Percentiles rank a stretch among this genome's conserved stretches.
phyloP scores from a whole-genome alignment of 2,888 invertebrate genomes.

The Pocota personata region DNA sequence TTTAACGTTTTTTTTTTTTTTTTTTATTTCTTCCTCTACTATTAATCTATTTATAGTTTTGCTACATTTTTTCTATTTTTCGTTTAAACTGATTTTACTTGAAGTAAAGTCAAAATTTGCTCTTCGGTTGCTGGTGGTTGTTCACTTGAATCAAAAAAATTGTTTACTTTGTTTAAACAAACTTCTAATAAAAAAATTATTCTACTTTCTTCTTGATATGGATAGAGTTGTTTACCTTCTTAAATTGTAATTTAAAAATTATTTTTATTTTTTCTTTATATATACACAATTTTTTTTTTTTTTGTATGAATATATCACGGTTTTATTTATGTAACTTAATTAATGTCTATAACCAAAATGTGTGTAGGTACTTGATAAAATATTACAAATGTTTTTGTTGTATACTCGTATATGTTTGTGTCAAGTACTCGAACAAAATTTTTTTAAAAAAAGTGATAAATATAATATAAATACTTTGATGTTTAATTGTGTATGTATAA shows the following conservation, averaged over 20 bases:
- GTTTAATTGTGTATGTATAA: slow-evolving; percentile 26
- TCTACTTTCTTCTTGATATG: slow-evolving; percentile 71
- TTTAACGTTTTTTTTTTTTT: slow-evolving; percentile 2
- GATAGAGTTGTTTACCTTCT: slow-evolving; percentile 66
- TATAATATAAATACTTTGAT: slow-evolving; percentile 31
- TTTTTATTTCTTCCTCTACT: slow-evolving; percentile 31
- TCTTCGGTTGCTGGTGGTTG: slow-evolving; percentile 58
- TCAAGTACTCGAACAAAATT: slow-evolving; percentile 33
- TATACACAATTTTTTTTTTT: slow-evolving; percentile 44
- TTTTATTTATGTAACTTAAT: slow-evolving; percentile 64
- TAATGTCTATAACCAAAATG: slow-evolving; percentile 36
- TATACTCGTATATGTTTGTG: slow-evolving; percentile 20
- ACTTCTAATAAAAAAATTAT: slow-evolving; percentile 67
- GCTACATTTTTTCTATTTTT: slow-evolving; percentile 45
- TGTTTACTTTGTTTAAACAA: slow-evolving; percentile 33
- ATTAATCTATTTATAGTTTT: slow-evolving; percentile 65
- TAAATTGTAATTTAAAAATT: slow-evolving; percentile 43
- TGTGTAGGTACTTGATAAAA: slow-evolving; percentile 48
- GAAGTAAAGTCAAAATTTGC: slow-evolving; percentile 42
- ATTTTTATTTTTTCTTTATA: slow-evolving; percentile 6
- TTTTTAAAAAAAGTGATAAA: slow-evolving; percentile 25
- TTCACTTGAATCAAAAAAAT: slow-evolving; percentile 36
- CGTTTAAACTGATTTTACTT: slow-evolving; percentile 45
- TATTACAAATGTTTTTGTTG: slow-evolving; percentile 23
- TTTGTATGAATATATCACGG: slow-evolving; percentile 72